phyloP scores from a whole-genome alignment of 1,140 invertebrate species.

The Rhizoglyphus robini region DNA sequence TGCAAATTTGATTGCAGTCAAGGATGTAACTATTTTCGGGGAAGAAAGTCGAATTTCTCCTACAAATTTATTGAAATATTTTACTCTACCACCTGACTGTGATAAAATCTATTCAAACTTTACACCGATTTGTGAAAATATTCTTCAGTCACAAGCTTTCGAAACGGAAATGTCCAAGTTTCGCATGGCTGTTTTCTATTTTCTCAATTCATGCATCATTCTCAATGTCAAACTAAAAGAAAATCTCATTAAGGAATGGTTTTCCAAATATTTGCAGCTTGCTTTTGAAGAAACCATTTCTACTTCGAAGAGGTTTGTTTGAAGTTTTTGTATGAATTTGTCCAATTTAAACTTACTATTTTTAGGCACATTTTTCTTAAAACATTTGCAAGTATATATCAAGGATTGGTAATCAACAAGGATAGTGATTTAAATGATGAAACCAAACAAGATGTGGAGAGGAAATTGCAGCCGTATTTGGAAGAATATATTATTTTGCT shows the following conservation, averaged over 20 bases:
- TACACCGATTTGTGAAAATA: neutral
- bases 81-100: neutral
- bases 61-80: neutral
- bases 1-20: neutral
- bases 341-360: neutral
- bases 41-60: neutral
- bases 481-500: neutral
- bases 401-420: neutral
- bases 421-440: neutral
- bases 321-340: neutral
- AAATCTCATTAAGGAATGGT: neutral
- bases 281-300: neutral
- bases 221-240: neutral
- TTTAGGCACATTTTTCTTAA: slow-evolving; percentile 2
- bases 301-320: neutral
- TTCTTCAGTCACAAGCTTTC: neutral
- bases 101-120: neutral
- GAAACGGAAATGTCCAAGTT: neutral
- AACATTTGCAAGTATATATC: slow-evolving; percentile 6
- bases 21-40: neutral
- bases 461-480: neutral
- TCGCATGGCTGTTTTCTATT: neutral
- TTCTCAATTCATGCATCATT: neutral
- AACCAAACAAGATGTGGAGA: neutral
- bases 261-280: neutral